Percentiles rank a stretch among this genome's conserved stretches.
Evolutionary conservation across 2,113 vertebrate species (phyloP).

Genomic region (Silurus glanis): DNA sequence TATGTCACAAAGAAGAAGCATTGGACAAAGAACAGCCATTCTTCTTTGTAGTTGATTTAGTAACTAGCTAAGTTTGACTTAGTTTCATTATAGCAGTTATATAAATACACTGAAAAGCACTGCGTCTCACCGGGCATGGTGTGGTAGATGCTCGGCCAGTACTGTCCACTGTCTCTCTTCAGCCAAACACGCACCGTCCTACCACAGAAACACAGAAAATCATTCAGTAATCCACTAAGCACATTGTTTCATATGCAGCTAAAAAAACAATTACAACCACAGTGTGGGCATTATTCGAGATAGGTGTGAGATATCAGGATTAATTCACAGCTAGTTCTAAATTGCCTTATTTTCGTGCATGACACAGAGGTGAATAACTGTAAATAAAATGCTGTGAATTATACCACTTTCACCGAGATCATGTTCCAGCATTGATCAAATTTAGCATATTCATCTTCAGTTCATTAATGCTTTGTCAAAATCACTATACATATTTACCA

Average conservation of each 20-base stretch:
- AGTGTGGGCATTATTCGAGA: not conserved
- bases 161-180: constrained; percentile 97
- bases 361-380: too few species aligned
- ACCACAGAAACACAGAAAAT: constrained; percentile 1
- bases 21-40: too few species aligned
- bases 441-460: too few species aligned
- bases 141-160: constrained; percentile 95
- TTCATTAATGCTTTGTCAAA: too few species aligned
- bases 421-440: too few species aligned
- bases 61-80: not conserved
- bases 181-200: constrained; percentile 96
- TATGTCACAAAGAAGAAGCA: too few species aligned
- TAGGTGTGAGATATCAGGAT: too few species aligned
- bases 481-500: too few species aligned
- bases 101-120: not conserved
- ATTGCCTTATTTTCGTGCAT: too few species aligned
- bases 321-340: too few species aligned
- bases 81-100: not conserved
- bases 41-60: not conserved
- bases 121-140: constrained; percentile 84
- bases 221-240: not conserved
- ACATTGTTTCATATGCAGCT: not conserved
- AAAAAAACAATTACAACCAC: not conserved
- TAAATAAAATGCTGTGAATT: too few species aligned
- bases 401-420: too few species aligned